Conservation (phyloP, 1,140 invertebrate species). For the Diorhabda sublineata region DNA sequence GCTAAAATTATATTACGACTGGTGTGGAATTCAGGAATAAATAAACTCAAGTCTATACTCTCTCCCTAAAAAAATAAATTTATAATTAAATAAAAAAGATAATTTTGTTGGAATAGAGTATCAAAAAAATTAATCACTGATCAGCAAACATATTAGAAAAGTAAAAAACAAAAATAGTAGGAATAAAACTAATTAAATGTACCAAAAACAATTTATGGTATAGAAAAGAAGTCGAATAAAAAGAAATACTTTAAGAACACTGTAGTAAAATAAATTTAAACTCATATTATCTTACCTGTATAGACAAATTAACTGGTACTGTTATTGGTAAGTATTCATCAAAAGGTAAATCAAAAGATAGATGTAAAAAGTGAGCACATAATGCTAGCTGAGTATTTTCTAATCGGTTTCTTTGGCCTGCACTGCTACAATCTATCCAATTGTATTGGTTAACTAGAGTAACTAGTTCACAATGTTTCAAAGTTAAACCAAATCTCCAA, state of each 20-base stretch:
- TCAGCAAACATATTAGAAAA: too few species aligned
- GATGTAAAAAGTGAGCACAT: slow-evolving; percentile 87
- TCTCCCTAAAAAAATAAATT: slow-evolving; percentile 62
- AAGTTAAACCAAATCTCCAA: slow-evolving; percentile 84
- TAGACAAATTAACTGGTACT: slow-evolving; percentile 85
- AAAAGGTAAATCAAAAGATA: slow-evolving; percentile 90
- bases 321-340: slow-evolving; percentile 85
- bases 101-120: too few species aligned
- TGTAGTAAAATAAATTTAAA: too few species aligned
- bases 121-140: too few species aligned
- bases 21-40: slow-evolving; percentile 87
- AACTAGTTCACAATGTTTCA: slow-evolving; percentile 95
- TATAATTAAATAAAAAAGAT: not conserved
- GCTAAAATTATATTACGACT: slow-evolving; percentile 76
- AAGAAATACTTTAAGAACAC: too few species aligned
- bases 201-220: too few species aligned
- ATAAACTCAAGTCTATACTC: slow-evolving; percentile 83
- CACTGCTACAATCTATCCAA: slow-evolving; percentile 97
- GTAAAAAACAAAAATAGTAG: too few species aligned
- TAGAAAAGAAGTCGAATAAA: too few species aligned
- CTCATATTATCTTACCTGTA: slow-evolving; percentile 58
- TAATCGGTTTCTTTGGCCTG: slow-evolving; percentile 61
- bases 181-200: too few species aligned
- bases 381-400: slow-evolving; percentile 93
- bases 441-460: slow-evolving; percentile 96